phyloP scores from a whole-genome alignment of 2,888 invertebrate genomes.

The Epiblema foenella region DNA sequence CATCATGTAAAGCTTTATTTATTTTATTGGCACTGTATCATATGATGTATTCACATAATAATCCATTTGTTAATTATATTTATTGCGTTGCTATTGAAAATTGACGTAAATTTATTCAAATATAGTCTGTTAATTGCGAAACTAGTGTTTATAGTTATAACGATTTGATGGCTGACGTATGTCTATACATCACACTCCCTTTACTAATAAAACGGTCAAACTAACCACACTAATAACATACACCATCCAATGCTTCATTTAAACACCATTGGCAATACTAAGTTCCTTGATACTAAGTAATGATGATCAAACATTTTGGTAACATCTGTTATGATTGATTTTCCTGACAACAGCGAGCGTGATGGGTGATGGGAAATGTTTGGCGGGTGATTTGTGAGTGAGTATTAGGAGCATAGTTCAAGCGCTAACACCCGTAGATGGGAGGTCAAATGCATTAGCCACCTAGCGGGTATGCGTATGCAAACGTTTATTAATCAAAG shows the following conservation, averaged over 20 bases:
- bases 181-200: conserved; percentile 72
- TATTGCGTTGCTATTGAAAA: conserved; percentile 70
- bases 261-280: not conserved
- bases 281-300: conserved; percentile 58
- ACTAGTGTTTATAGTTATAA: conserved; percentile 72
- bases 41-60: conserved; percentile 64
- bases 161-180: conserved; percentile 71
- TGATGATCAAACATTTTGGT: conserved; percentile 58
- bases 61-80: conserved; percentile 74
- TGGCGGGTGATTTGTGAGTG: conserved; percentile 75
- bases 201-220: conserved; percentile 54
- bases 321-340: conserved; percentile 66
- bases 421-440: conserved; percentile 76
- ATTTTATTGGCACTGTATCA: conserved; percentile 70
- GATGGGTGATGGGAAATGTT: conserved; percentile 77
- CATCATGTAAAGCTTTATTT: conserved; percentile 57
- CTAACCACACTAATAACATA: not conserved
- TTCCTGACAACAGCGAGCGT: conserved; percentile 79
- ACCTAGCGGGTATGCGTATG: conserved; percentile 75
- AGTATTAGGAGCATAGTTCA: conserved; percentile 80
- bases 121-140: conserved; percentile 77
- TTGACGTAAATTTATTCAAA: conserved; percentile 81
- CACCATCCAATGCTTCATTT: conserved; percentile 24
- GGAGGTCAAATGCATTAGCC: conserved; percentile 83
- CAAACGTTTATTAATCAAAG: conserved; percentile 77